Base-by-base conservation (phyloP, 1,140 invertebrate genomes). In the Apis dorsata region DNA sequence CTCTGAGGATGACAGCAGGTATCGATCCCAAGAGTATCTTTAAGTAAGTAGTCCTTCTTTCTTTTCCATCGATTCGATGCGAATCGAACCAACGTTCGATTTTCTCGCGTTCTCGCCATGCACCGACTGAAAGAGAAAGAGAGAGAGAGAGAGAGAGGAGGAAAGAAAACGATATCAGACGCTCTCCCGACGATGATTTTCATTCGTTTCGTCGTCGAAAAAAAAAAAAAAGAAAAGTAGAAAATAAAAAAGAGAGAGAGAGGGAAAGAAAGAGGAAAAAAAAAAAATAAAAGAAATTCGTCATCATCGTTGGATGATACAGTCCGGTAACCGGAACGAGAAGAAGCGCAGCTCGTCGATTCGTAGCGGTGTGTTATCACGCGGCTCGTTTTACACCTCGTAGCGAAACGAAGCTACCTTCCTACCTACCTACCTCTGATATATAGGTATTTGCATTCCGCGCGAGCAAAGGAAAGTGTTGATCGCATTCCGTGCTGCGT, bases 1-100 rank as follows among this genome's bases (percentile, higher is more conserved):
- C 91, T 93, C 92, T 93, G 83, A 91, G 94, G 89, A 94, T 94
- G 92, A 94, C 95, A 62, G 91, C 94, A 88, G 91, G 91, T 88
- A 93, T 95, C 83, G 96, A 96, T 87, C 94, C 94, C 85, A 97
- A 96, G 92, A 95, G 94, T 85, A 94, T 96, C 85, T 96, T 96
- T 93, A 96, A 96, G 96, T 97, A 92, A 96, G 95, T 95, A 91
- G 51, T 44, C 73, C 59, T 28, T 72, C 59, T 24, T 44, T 28
- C 34, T 34, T 34, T 53, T 19, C 44, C 49, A 21, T 69, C n/a
- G 1, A 55, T 4, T n/a, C 0, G 12, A n/a, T 19, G 21, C 34
- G 34, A 44, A 44, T 4, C 34, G 34, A 44, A 44, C 34, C 34
- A 44, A 44, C 34, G 34, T 44, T 44, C 34, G 34, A 44, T 44